These are phyloP conservation scores for Sebastes matsubarae DNA, from an alignment of 2,797 vertebrate species.

Conservation along the genomic window DNA sequence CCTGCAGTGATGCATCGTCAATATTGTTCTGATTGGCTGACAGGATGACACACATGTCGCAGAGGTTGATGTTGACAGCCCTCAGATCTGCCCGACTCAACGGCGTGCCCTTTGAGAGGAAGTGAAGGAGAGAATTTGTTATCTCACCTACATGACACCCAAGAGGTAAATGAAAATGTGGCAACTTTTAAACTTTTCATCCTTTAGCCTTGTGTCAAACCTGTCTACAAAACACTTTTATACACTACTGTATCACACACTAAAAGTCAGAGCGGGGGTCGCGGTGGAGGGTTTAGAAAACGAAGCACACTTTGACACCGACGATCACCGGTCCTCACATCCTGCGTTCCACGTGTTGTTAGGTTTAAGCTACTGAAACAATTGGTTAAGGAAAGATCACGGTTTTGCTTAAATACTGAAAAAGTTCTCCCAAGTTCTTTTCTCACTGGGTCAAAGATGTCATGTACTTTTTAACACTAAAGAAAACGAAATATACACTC, in stretches of 20 bases:
- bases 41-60: conserved; percentile 99
- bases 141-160: conserved; percentile 26
- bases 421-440: too few relatives aligned
- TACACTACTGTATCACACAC: background rate
- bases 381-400: too few relatives aligned
- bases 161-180: background rate
- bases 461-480: too few relatives aligned
- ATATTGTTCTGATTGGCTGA: conserved; percentile 99
- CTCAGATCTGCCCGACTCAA: conserved; percentile 99
- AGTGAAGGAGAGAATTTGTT: conserved; percentile 46
- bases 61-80: conserved; percentile 99
- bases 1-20: conserved; percentile 99
- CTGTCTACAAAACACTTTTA: background rate
- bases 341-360: too few relatives aligned
- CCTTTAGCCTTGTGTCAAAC: background rate
- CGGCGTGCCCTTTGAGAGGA: conserved; percentile 94
- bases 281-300: too few relatives aligned
- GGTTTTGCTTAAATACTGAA: too few relatives aligned
- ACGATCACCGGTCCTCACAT: too few relatives aligned
- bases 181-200: background rate
- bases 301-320: too few relatives aligned
- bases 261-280: too few relatives aligned
- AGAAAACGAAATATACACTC: too few relatives aligned
- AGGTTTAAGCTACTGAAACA: too few relatives aligned
- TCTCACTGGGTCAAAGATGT: too few relatives aligned